A percentile compares a stretch with the other conserved stretches of the same genome.
Evolutionary conservation across 2,797 vertebrate genomes (phyloP).

Genomic region (Lycodopsis pacificus): DNA sequence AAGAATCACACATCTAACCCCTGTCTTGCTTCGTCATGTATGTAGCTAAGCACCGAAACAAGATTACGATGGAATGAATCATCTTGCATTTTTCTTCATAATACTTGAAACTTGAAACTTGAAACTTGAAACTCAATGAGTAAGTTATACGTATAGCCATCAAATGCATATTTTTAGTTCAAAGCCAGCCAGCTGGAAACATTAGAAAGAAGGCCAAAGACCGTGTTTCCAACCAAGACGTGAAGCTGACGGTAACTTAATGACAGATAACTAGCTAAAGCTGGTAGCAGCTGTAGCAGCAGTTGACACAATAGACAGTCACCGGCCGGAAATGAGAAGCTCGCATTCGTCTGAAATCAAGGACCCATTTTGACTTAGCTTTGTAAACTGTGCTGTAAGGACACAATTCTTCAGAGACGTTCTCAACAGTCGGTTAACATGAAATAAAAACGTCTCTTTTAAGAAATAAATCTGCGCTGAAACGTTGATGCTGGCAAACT

Average conservation of each 20-base stretch:
- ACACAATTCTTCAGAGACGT: background rate
- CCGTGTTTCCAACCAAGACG: background rate
- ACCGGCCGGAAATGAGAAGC: background rate
- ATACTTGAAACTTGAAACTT: no score
- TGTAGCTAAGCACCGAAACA: background rate
- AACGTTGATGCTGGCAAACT: slow-evolving; percentile 34
- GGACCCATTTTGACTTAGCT: background rate
- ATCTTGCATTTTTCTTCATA: background rate
- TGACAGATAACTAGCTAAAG: background rate
- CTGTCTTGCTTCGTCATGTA: background rate
- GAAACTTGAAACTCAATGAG: no score
- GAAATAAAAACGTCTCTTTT: slow-evolving; percentile 7
- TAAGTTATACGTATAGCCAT: background rate
- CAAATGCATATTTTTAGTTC: background rate
- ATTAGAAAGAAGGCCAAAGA: background rate
- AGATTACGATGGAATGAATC: background rate
- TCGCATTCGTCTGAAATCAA: slow-evolving; percentile 3
- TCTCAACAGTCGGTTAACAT: background rate
- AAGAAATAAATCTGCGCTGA: slow-evolving; percentile 10
- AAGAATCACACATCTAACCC: background rate
- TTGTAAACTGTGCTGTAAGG: background rate
- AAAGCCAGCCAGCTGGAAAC: background rate
- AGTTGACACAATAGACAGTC: background rate
- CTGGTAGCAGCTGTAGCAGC: background rate
- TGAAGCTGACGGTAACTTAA: background rate